Conservation (phyloP, 1,140 invertebrate genomes). For the Pseudomyrmex flavicornis region DNA sequence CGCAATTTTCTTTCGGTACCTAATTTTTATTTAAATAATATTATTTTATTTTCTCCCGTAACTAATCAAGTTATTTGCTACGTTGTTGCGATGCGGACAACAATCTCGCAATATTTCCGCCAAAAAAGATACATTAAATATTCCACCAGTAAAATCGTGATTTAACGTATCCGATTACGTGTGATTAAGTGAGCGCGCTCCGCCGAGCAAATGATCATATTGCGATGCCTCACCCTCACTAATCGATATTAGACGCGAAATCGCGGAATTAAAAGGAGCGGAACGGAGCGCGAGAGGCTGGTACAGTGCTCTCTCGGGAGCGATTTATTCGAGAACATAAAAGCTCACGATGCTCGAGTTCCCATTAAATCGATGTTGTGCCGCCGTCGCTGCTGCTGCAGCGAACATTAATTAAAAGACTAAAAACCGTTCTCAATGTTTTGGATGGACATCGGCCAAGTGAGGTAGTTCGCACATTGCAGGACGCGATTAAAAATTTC, state of each 20-base stretch:
- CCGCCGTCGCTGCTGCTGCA: constrained; percentile 35
- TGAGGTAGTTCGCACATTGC: constrained; percentile 45
- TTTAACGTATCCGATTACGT: constrained; percentile 41
- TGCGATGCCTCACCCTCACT: constrained; percentile 38
- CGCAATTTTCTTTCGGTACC: too few species aligned
- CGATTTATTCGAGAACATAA: constrained; percentile 70
- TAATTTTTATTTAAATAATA: neutral
- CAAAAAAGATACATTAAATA: constrained; percentile 4
- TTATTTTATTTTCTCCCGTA: neutral
- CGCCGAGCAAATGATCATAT: constrained; percentile 17
- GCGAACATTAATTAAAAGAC: constrained; percentile 73
- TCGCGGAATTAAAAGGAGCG: constrained; percentile 65
- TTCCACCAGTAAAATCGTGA: constrained; percentile 18
- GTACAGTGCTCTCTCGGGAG: constrained; percentile 37
- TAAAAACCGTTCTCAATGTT: constrained; percentile 65
- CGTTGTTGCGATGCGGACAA: too few species aligned
- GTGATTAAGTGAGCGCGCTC: neutral
- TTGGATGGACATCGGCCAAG: constrained; percentile 53
- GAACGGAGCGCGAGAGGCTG: constrained; percentile 26
- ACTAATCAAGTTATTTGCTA: neutral
- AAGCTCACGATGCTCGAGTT: constrained; percentile 60
- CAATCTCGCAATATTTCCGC: neutral
- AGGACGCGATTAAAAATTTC: neutral
- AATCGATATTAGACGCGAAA: constrained; percentile 69
- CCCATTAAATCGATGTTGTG: constrained; percentile 65